Evolutionary conservation across 2,888 invertebrate genomes (phyloP).

Genomic region (Emmelina monodactyla): DNA sequence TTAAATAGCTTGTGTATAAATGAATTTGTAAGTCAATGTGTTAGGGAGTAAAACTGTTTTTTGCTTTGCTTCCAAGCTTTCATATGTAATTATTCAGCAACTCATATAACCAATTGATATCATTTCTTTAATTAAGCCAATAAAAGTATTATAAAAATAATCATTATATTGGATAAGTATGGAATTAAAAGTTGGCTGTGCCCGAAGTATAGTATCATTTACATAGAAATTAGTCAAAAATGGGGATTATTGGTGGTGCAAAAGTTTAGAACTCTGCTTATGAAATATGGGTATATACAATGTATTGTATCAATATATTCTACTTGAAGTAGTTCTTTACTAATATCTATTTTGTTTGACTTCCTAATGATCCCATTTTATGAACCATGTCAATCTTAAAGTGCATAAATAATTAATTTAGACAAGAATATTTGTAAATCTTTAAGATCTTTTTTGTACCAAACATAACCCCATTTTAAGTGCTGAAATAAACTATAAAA

Average conservation of each 20-base stretch:
- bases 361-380: too few species aligned
- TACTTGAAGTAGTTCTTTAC: too few species aligned
- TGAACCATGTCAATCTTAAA: slow-evolving; percentile 16
- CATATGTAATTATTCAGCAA: too few species aligned
- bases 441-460: slow-evolving; percentile 31
- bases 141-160: slow-evolving; percentile 29
- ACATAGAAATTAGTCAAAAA: slow-evolving; percentile 17
- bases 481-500: slow-evolving; percentile 49
- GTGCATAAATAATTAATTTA: slow-evolving; percentile 30
- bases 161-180: slow-evolving; percentile 29
- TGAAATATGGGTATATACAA: too few species aligned
- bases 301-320: too few species aligned
- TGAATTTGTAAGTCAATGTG: neutral
- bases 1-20: too few species aligned
- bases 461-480: slow-evolving; percentile 39
- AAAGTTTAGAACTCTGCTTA: too few species aligned
- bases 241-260: slow-evolving; percentile 10
- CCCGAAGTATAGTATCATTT: slow-evolving; percentile 25
- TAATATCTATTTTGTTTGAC: too few species aligned
- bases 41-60: slow-evolving; percentile 1
- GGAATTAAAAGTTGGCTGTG: slow-evolving; percentile 51
- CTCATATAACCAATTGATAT: slow-evolving; percentile 9
- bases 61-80: too few species aligned
- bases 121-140: slow-evolving; percentile 17
- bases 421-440: neutral